Percentiles rank a stretch among this genome's conserved stretches.
These are phyloP conservation scores for Spheniscus humboldti DNA, from an alignment of 2,797 vertebrate species.

Conservation along the genomic window DNA sequence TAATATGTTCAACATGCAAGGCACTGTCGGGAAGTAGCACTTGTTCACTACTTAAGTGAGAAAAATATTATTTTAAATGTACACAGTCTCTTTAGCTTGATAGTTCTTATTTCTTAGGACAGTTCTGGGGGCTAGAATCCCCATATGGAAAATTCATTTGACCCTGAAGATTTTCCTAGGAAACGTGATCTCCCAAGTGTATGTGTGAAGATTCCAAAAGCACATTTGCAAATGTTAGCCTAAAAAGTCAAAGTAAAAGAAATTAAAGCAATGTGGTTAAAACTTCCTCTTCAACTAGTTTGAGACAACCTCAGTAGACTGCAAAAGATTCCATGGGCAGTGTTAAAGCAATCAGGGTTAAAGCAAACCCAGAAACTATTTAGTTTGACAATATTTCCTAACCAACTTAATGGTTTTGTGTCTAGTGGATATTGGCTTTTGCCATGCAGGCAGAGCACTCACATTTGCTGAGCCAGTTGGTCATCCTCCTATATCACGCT, in stretches of 20 bases:
- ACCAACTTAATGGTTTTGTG: neutral
- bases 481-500: rapidly evolving
- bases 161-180: conserved; percentile 58
- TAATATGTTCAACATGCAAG: neutral
- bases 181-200: conserved; percentile 40
- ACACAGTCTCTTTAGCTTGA: neutral
- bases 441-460: neutral
- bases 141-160: conserved; percentile 54
- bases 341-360: conserved; percentile 60
- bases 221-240: conserved; percentile 60
- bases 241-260: conserved; percentile 26
- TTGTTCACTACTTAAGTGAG: neutral
- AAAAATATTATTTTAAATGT: conserved; percentile 10
- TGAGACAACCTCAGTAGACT: conserved; percentile 37
- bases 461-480: neutral
- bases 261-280: conserved; percentile 49
- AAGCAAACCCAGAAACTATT: conserved; percentile 47
- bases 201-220: conserved; percentile 32
- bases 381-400: conserved; percentile 17
- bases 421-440: conserved; percentile 16
- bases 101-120: neutral
- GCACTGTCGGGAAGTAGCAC: neutral
- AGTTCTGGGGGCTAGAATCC: neutral
- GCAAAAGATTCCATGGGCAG: conserved; percentile 33
- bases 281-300: conserved; percentile 34